A percentile compares a stretch with the other conserved stretches of the same genome.
These are phyloP conservation scores for Amazona guildingii DNA, from an alignment of 2,113 vertebrate genomes.

Conservation along the genomic window DNA sequence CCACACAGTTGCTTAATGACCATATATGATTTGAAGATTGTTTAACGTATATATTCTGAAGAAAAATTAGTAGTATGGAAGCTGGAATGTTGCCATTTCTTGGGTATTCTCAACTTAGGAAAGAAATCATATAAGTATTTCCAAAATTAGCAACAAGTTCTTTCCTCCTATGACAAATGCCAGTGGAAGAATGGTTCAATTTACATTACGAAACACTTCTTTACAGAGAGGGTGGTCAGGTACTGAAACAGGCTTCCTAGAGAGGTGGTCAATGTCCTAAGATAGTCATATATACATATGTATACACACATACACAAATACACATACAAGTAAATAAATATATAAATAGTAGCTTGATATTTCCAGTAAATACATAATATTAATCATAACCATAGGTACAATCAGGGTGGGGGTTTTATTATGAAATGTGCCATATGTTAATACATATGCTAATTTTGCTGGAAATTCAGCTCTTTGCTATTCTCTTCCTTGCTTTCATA, in stretches of 20 bases:
- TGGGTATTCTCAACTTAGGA: background rate
- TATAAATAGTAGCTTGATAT: background rate
- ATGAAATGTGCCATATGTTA: background rate
- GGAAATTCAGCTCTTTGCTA: background rate
- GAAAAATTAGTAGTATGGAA: background rate
- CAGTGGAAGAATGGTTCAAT: background rate
- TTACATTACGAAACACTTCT: background rate
- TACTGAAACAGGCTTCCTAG: background rate
- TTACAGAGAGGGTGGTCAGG: background rate
- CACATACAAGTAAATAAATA: fast-evolving
- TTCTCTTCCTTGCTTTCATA: background rate
- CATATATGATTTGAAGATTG: background rate
- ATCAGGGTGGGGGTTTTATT: fast-evolving
- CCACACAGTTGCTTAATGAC: background rate
- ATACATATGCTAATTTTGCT: background rate
- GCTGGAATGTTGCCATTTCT: background rate
- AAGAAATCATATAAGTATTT: background rate
- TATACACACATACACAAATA: background rate
- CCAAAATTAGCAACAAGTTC: background rate
- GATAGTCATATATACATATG: background rate
- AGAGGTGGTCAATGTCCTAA: background rate
- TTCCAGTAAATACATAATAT: background rate
- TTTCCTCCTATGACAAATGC: background rate
- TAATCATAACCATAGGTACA: background rate
- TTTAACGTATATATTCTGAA: background rate